phyloP scores from a whole-genome alignment of 2,797 vertebrate genomes.

The Malacoctenus gilli region DNA sequence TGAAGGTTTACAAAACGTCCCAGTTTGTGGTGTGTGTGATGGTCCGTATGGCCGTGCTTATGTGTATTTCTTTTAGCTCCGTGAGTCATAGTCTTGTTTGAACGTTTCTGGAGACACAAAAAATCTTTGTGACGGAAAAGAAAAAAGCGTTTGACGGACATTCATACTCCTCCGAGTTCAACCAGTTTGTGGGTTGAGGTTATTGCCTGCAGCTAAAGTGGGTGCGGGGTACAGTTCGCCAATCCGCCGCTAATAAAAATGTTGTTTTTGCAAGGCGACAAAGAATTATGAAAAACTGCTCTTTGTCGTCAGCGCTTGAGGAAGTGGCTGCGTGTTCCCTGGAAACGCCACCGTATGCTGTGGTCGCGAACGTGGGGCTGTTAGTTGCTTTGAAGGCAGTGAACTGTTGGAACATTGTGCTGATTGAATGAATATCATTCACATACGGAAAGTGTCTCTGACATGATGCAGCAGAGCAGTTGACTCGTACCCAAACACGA shows the following conservation, averaged over 20 bases:
- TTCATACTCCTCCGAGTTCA: background rate
- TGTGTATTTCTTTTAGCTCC: background rate
- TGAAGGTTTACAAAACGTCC: no score
- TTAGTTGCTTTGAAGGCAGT: constrained; percentile 13
- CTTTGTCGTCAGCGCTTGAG: constrained; percentile 52
- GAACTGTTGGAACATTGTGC: constrained; percentile 3
- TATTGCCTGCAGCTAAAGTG: background rate
- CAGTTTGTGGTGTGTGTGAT: background rate
- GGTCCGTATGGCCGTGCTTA: background rate
- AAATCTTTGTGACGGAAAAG: background rate
- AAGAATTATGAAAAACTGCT: constrained; percentile 39
- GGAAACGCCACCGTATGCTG: constrained; percentile 17
- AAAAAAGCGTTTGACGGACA: background rate
- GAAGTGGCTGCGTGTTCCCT: constrained; percentile 47
- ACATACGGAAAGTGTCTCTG: constrained; percentile 1
- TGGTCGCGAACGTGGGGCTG: constrained; percentile 18
- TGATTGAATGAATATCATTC: constrained; percentile 19
- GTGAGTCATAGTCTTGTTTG: constrained; percentile 2
- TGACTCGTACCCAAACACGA: constrained; percentile 22
- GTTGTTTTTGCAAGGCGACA: constrained; percentile 25
- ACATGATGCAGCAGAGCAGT: constrained; percentile 1
- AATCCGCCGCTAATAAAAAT: constrained; percentile 37
- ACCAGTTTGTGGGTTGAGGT: constrained; percentile 5
- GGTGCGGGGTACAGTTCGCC: background rate
- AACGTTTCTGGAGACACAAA: background rate